Conservation (phyloP, 2,113 vertebrate species). For the Platycercus adscitus region DNA sequence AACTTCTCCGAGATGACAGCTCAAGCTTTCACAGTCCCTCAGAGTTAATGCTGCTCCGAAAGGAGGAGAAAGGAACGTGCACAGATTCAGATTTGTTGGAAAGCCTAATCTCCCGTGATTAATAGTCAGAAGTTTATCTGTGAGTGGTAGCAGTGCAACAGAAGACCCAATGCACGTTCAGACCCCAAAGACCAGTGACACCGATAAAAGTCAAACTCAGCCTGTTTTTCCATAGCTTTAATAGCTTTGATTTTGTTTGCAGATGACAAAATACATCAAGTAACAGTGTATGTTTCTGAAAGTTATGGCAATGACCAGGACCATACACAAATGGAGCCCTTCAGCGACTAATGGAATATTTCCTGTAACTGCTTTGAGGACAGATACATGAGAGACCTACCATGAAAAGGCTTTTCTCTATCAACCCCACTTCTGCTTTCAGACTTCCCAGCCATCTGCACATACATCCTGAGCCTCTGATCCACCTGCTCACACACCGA, state of each 20-base stretch:
- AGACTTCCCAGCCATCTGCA: neutral
- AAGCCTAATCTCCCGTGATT: neutral
- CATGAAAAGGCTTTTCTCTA: neutral
- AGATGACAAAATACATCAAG: neutral
- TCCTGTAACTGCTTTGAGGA: neutral
- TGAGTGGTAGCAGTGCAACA: neutral
- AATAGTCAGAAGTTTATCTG: neutral
- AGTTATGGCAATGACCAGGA: neutral
- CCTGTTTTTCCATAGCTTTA: fast-evolving
- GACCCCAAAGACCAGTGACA: neutral
- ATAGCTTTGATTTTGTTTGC: neutral
- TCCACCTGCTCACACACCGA: neutral
- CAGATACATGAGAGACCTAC: neutral
- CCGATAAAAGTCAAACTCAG: neutral
- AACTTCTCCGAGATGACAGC: neutral
- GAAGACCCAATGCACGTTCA: neutral
- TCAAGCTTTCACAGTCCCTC: neutral
- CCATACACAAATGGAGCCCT: neutral
- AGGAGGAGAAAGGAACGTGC: neutral
- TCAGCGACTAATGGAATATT: neutral
- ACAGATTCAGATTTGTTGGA: neutral
- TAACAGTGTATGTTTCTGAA: neutral
- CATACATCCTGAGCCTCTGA: neutral
- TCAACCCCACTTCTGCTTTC: neutral
- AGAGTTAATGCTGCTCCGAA: neutral